Conservation (phyloP, 2,113 vertebrate genomes). For the Rattus norvegicus region GRCr8 NC_086032.1:73008501-73009000, state of each 20-base stretch:
- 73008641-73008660: background rate
- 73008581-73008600: background rate
- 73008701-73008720: background rate
- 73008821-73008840: background rate
- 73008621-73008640: fast-evolving
- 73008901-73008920: background rate
- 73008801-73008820: background rate
- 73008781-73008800: fast-evolving
- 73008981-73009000: background rate
- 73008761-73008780: fast-evolving
- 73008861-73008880: background rate
- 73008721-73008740: background rate
- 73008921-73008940: constrained; percentile 18
- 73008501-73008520: background rate
- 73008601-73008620: fast-evolving
- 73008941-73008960: background rate
- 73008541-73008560: background rate
- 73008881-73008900: background rate
- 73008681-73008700: background rate
- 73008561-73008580: background rate
- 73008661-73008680: background rate
- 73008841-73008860: background rate
- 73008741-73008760: background rate
- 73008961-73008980: background rate
- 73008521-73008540: background rate